Percentiles rank a stretch among this genome's conserved stretches.
Conservation (phyloP, 1,140 invertebrate genomes). For the Vanessa tameamea region DNA sequence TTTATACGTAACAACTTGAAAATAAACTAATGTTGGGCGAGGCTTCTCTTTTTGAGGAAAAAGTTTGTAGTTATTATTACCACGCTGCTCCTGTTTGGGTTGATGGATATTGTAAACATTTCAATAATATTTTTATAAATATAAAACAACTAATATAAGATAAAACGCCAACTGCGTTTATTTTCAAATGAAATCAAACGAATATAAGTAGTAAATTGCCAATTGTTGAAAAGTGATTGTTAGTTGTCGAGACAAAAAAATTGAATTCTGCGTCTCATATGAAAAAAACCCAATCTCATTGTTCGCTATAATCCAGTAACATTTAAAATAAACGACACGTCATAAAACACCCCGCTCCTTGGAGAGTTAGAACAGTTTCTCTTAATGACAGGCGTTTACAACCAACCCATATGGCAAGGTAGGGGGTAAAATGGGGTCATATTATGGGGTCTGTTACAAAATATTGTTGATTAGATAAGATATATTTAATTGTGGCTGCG, state of each 20-base stretch:
- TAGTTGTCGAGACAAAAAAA: neutral
- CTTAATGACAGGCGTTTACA: slow-evolving; percentile 58
- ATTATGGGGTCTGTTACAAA: slow-evolving; percentile 23
- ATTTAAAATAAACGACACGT: slow-evolving; percentile 53
- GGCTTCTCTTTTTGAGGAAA: too few species aligned
- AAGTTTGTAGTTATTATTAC: too few species aligned
- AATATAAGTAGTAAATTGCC: too few species aligned
- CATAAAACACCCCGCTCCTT: slow-evolving; percentile 46
- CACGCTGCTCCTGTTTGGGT: too few species aligned
- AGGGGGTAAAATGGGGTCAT: slow-evolving; percentile 10
- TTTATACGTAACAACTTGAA: too few species aligned
- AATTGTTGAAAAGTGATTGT: neutral
- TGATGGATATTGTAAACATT: too few species aligned
- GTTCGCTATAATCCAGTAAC: slow-evolving; percentile 40
- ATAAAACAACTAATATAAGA: too few species aligned
- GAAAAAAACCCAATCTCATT: neutral
- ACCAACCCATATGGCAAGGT: slow-evolving; percentile 48
- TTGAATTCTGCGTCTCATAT: neutral
- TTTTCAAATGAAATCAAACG: too few species aligned
- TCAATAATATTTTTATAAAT: too few species aligned
- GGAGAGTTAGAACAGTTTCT: slow-evolving; percentile 45
- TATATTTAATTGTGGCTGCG: slow-evolving; percentile 17
- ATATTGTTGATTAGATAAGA: slow-evolving; percentile 36
- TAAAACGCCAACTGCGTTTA: too few species aligned
- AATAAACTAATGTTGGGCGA: too few species aligned